phyloP scores from a whole-genome alignment of 2,113 vertebrate genomes.

The Myiagra hebetior region DNA sequence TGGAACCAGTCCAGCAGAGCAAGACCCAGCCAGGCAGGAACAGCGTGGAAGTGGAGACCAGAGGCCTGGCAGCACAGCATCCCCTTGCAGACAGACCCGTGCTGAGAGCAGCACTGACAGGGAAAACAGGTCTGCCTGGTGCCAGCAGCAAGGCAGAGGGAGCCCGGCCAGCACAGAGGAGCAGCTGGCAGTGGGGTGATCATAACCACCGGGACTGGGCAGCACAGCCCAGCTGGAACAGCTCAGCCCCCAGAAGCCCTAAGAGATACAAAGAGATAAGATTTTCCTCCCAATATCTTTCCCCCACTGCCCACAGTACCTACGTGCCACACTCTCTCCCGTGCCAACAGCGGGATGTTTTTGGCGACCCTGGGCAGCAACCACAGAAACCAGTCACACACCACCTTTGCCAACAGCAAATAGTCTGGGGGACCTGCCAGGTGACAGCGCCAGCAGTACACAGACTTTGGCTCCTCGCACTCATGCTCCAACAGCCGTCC shows the following conservation, averaged over 20 bases:
- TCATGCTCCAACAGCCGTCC: neutral
- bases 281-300: accelerated
- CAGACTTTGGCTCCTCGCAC: accelerated
- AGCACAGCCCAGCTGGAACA: neutral
- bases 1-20: neutral
- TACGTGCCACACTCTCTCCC: accelerated
- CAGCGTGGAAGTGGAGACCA: accelerated
- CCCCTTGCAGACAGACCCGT: neutral
- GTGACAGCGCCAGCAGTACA: neutral
- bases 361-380: neutral
- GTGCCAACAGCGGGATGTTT: neutral
- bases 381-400: neutral
- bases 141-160: neutral
- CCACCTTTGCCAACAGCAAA: neutral
- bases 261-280: neutral
- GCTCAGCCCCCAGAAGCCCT: neutral
- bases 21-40: neutral
- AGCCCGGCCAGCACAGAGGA: neutral
- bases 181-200: neutral
- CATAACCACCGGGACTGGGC: accelerated
- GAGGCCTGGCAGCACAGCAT: neutral
- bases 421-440: neutral
- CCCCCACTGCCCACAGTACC: neutral
- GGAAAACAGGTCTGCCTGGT: neutral
- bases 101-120: neutral